These are phyloP conservation scores for Drosophila funebris DNA, from an alignment of 1,140 invertebrate genomes.

Conservation along the genomic window DNA sequence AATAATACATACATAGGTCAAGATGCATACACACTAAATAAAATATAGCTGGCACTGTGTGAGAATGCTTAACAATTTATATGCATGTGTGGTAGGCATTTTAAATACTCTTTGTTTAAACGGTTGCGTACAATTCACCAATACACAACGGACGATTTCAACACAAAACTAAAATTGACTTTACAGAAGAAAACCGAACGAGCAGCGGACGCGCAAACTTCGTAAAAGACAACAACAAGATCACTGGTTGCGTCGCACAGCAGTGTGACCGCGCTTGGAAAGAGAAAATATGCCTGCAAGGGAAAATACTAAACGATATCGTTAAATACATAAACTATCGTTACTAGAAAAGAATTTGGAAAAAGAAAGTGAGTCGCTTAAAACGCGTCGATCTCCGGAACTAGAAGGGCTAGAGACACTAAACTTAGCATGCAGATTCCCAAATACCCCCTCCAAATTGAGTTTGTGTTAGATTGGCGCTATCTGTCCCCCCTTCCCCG, in stretches of 20 bases:
- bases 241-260: constrained; percentile 27
- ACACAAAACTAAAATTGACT: constrained; percentile 13
- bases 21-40: constrained; percentile 43
- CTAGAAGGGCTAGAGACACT: too few relatives aligned
- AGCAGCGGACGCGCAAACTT: constrained; percentile 29
- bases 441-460: too few relatives aligned
- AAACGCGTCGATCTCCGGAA: too few relatives aligned
- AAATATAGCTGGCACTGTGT: constrained; percentile 6
- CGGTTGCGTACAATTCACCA: constrained; percentile 13
- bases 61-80: constrained; percentile 17
- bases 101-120: constrained; percentile 4
- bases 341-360: background rate
- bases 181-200: background rate
- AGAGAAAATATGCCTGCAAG: background rate
- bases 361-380: too few relatives aligned
- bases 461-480: too few relatives aligned
- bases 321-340: background rate
- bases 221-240: constrained; percentile 41
- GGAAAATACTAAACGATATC: background rate
- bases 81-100: background rate
- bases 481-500: too few relatives aligned
- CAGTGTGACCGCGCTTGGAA: constrained; percentile 13
- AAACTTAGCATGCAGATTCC: too few relatives aligned
- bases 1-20: constrained; percentile 14
- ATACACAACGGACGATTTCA: background rate